Conservation (phyloP, 2,888 invertebrate genomes). For the Orthonychiurus folsomi region DNA sequence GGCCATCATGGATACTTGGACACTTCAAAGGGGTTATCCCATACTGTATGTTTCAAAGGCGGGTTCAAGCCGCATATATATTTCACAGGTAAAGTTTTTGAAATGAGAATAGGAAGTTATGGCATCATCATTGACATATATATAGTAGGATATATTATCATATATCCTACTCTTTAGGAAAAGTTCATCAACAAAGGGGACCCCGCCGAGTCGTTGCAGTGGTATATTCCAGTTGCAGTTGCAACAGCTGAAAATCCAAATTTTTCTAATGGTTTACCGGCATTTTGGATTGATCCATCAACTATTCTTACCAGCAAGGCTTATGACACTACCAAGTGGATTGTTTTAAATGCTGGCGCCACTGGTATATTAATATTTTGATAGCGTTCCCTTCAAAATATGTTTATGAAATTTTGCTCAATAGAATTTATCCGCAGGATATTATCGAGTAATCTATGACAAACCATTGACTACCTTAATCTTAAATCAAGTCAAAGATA, state of each 20-base stretch:
- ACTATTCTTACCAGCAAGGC: constrained; percentile 20
- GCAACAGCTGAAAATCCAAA: constrained; percentile 21
- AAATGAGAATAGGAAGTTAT: too few species aligned
- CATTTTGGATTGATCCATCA: constrained; percentile 29
- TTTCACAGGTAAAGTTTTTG: constrained; percentile 24
- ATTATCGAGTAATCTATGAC: constrained; percentile 33
- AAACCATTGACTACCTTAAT: constrained; percentile 20
- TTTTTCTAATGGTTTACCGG: constrained; percentile 18
- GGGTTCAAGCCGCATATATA: constrained; percentile 12
- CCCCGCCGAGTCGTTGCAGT: neutral
- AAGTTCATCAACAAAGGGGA: neutral
- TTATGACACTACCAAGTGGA: constrained; percentile 26
- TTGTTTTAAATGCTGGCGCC: constrained; percentile 31
- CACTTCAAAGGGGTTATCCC: constrained; percentile 61
- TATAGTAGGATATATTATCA: too few species aligned
- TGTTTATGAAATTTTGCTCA: constrained; percentile 3
- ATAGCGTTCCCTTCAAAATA: constrained; percentile 11
- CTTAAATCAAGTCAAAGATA: constrained; percentile 16
- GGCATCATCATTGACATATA: too few species aligned
- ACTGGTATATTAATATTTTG: too few species aligned
- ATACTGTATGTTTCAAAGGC: constrained; percentile 49
- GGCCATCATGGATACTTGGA: constrained; percentile 62
- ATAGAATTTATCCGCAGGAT: constrained; percentile 20
- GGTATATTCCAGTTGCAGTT: constrained; percentile 28
- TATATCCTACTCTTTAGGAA: neutral